These are phyloP conservation scores for Exocentrus adspersus DNA, from an alignment of 2,888 invertebrate genomes.

Conservation along the genomic window DNA sequence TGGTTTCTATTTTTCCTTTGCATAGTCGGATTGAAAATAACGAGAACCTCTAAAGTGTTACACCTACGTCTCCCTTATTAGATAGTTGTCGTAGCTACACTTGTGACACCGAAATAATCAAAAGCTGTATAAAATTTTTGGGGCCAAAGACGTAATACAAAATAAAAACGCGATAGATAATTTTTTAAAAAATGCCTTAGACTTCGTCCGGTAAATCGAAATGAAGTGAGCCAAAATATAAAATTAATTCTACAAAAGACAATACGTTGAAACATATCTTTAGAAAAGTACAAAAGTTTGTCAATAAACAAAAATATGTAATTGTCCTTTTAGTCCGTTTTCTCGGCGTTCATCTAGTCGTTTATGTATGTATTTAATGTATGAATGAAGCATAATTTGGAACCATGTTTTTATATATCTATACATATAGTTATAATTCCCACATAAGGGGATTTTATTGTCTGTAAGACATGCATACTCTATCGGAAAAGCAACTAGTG, in stretches of 20 bases:
- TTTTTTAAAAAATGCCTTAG: no score
- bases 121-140: no score
- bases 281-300: slow-evolving; percentile 18
- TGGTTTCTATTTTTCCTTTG: no score
- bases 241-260: background rate
- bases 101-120: no score
- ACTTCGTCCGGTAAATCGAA: background rate
- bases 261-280: slow-evolving; percentile 21
- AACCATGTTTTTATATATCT: slow-evolving; percentile 51
- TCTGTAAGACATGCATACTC: slow-evolving; percentile 56
- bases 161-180: no score
- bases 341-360: slow-evolving; percentile 45
- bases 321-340: slow-evolving; percentile 42
- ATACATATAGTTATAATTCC: slow-evolving; percentile 47
- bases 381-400: slow-evolving; percentile 39
- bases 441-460: slow-evolving; percentile 27
- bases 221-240: background rate
- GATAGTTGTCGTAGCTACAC: no score
- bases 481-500: no score
- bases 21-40: no score
- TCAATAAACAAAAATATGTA: slow-evolving; percentile 7
- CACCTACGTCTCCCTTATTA: background rate
- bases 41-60: background rate
- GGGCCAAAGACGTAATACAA: slow-evolving; percentile 1
- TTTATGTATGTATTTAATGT: slow-evolving; percentile 51